A percentile compares a stretch with the other conserved stretches of the same genome.
phyloP scores from a whole-genome alignment of 2,113 vertebrate species.

The Crotalus viridis region DNA sequence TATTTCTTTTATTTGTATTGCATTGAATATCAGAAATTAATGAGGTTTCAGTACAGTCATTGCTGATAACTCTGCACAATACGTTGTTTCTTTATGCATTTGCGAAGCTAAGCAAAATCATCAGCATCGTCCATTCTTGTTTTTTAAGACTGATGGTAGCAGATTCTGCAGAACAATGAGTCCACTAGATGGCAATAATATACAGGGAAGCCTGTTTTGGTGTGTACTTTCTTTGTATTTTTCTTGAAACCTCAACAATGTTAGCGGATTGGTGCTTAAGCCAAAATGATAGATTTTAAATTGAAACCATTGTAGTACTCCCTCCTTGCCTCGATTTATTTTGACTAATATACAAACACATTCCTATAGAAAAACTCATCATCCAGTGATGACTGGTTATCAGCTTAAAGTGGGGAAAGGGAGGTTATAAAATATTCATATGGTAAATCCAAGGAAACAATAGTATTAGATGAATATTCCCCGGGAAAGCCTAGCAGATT shows the following conservation, averaged over 20 bases:
- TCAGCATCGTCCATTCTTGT: accelerated
- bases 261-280: neutral
- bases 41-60: neutral
- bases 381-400: neutral
- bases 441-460: conserved; percentile 1
- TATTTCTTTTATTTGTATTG: neutral
- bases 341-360: conserved; percentile 14
- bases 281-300: conserved; percentile 45
- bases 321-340: neutral
- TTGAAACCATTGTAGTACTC: conserved; percentile 10
- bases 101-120: neutral
- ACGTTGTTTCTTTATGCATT: neutral
- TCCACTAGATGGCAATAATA: conserved; percentile 72
- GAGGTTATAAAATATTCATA: conserved; percentile 16
- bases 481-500: neutral
- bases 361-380: conserved; percentile 11
- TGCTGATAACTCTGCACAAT: neutral
- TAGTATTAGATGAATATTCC: neutral
- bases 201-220: conserved; percentile 38
- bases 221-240: accelerated
- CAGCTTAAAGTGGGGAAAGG: neutral
- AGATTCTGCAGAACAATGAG: neutral
- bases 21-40: neutral
- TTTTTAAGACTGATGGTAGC: accelerated
- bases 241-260: neutral